phyloP scores from a whole-genome alignment of 2,888 invertebrate species.

The Eristalinus sepulchralis region DNA sequence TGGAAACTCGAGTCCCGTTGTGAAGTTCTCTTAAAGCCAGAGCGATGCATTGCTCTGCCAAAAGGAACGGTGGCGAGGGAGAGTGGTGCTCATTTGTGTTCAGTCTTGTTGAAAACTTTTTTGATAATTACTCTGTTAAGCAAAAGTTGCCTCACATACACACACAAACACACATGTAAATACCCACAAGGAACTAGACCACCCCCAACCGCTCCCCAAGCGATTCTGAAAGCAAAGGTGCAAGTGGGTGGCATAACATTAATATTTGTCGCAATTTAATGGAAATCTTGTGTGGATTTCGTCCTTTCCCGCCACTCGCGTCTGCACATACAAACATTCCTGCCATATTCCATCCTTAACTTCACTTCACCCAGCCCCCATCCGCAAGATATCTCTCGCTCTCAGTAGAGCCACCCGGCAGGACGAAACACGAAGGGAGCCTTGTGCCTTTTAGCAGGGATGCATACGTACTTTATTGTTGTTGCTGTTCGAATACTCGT shows the following conservation, averaged over 20 bases:
- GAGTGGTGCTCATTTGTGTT: constrained; percentile 41
- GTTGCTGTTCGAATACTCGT: constrained; percentile 31
- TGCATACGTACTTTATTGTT: constrained; percentile 22
- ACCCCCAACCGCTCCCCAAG: too few relatives aligned
- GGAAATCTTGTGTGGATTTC: constrained; percentile 49
- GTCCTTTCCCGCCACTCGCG: constrained; percentile 13
- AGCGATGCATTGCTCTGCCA: not conserved
- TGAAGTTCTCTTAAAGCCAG: constrained; percentile 34
- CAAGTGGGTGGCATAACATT: constrained; percentile 38
- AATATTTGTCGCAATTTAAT: constrained; percentile 59
- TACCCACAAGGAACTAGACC: not conserved
- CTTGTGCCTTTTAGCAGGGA: constrained; percentile 31
- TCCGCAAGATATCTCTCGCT: constrained; percentile 1
- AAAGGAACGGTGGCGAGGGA: not conserved
- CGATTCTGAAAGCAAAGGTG: not conserved
- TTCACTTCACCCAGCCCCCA: not conserved
- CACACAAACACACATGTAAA: not conserved
- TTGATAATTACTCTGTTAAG: constrained; percentile 62
- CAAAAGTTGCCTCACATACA: constrained; percentile 26
- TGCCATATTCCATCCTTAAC: not conserved
- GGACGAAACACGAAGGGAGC: constrained; percentile 3
- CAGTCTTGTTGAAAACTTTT: constrained; percentile 55
- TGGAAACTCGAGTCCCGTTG: constrained; percentile 27
- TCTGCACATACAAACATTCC: not conserved
- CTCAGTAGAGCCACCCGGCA: not conserved